These are phyloP conservation scores for Atrina japonica DNA, from an alignment of 2,888 invertebrate genomes.

Conservation along the genomic window DNA sequence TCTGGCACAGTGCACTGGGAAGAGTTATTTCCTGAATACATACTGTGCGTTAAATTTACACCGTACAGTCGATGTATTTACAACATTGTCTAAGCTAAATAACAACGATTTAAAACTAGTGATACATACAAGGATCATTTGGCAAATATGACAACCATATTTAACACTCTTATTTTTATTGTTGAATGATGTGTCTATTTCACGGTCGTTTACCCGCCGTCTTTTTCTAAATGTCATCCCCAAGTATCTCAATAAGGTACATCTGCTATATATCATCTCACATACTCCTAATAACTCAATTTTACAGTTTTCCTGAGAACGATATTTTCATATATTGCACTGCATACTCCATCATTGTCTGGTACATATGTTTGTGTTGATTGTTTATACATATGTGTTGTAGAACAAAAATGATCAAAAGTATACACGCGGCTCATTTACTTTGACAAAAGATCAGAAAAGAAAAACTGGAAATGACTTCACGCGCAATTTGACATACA, in stretches of 20 bases:
- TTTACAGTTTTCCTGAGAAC: no score
- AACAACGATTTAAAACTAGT: constrained; percentile 21
- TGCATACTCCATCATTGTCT: no score
- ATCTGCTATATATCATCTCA: no score
- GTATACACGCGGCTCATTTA: constrained; percentile 45
- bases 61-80: constrained; percentile 16
- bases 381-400: constrained; percentile 25
- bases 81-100: background rate
- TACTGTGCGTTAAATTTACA: background rate
- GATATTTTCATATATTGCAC: no score
- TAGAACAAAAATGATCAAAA: constrained; percentile 41
- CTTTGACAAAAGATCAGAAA: constrained; percentile 44
- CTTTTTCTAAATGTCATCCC: constrained; percentile 14
- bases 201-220: constrained; percentile 21
- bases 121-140: constrained; percentile 21
- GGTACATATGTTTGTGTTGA: constrained; percentile 12
- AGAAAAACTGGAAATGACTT: constrained; percentile 34
- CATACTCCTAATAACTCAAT: no score
- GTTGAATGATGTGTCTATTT: constrained; percentile 32
- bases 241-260: no score
- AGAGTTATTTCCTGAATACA: background rate
- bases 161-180: constrained; percentile 9
- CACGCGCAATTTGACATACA: constrained; percentile 41
- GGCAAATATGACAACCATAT: constrained; percentile 20
- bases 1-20: background rate